Conservation (phyloP, 1,140 invertebrate species). For the Drosophila simulans region DNA sequence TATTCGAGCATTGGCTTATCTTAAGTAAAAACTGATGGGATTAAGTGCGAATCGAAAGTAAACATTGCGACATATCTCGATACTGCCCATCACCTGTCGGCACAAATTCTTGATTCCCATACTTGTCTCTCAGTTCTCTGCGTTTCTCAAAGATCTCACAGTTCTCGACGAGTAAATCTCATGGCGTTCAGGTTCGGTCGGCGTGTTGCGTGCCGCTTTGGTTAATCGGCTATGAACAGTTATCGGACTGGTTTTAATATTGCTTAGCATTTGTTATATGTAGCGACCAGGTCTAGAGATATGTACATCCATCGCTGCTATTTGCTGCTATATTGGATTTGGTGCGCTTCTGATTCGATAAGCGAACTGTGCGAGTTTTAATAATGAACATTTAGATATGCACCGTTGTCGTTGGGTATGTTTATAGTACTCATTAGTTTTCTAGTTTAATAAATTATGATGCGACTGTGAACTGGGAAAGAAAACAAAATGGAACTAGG, state of each 20-base stretch:
- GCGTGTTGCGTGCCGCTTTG: conserved; percentile 67
- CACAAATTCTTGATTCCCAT: conserved; percentile 2
- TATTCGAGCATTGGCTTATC: too few species aligned
- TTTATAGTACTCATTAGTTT: not conserved
- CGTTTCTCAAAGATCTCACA: conserved; percentile 6
- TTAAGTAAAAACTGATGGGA: too few species aligned
- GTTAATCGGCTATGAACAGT: conserved; percentile 80
- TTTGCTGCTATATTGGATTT: conserved; percentile 66
- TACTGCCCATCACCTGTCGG: not conserved
- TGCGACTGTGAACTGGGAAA: conserved; percentile 4
- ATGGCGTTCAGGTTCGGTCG: conserved; percentile 23
- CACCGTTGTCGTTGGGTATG: conserved; percentile 24
- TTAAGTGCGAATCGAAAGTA: not conserved
- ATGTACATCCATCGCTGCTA: conserved; percentile 37
- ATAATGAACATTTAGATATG: conserved; percentile 75
- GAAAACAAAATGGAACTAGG: not conserved
- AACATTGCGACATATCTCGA: not conserved
- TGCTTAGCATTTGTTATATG: conserved; percentile 67
- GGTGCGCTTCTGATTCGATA: conserved; percentile 72
- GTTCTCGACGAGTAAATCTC: conserved; percentile 8
- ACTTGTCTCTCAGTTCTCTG: not conserved
- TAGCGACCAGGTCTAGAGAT: conserved; percentile 28
- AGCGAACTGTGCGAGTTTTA: conserved; percentile 53
- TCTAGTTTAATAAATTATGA: conserved; percentile 9
- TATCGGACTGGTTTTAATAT: conserved; percentile 76